Base-by-base conservation (phyloP, 92 coral and sea anemone species). In the Pocillopora meandrina region DNA sequence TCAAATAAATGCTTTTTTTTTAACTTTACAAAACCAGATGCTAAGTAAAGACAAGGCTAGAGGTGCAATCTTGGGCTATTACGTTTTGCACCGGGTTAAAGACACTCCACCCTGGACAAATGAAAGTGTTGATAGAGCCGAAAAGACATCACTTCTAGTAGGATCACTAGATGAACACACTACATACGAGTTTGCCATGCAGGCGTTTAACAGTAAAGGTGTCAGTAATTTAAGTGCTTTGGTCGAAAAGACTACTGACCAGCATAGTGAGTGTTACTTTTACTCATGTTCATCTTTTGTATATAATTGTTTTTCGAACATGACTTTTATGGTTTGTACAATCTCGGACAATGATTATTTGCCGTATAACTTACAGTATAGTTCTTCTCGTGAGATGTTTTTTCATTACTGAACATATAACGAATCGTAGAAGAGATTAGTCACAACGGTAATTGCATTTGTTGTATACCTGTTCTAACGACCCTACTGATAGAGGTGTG, bases 151-250 rank as follows among this genome's bases (percentile, higher is more conserved):
- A 4, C 35, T 10, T 26, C 15, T 61, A 31, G 8, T 77, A 55
- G 21, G 56, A 74, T 20, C 77, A 13, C 21, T 77, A 61, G 10
- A 77, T 20, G 6, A 77, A 56, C 49, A 49, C n/a, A 77, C 82
- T 10, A 0, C 5, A 8, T 77, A 77, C 61, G 42, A 77, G 69
- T 77, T 77, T 77, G 63, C 71, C 42, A 61, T 77, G 70, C 71
- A 77, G 17, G 82, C 82, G 34, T 60, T 77, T 61, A 77, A 77
- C 69, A 77, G 82, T 56, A 77, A 77, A 17, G 82, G 82, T 35
- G 82, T 33, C 18, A 64, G 82, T 77, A 8, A 1, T 16, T 1
- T 1, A 26, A 77, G 82, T 31, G 3, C 81, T 19, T 10, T 17
- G 69, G 9, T 77, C 33, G 58, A 34, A 7, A 77, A 16, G 35